A percentile compares a stretch with the other conserved stretches of the same genome.
These are phyloP conservation scores for Dasypogon diadema DNA, from an alignment of 2,888 invertebrate species.

Conservation along the genomic window DNA sequence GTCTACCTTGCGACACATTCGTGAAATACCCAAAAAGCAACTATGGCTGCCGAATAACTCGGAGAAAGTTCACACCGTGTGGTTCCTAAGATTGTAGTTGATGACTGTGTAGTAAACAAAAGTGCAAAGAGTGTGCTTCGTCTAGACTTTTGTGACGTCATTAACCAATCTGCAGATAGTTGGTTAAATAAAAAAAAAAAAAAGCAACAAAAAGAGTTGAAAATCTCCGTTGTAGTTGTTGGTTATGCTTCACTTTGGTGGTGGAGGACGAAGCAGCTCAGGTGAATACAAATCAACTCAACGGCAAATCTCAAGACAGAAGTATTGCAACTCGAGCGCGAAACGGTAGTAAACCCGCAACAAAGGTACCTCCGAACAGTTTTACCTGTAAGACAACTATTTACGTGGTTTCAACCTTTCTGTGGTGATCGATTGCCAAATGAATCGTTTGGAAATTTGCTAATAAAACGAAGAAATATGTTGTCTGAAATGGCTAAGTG, in stretches of 20 bases:
- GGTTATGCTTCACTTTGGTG: no score
- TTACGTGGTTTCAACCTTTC: background rate
- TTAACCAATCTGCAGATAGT: conserved; percentile 5
- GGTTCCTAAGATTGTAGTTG: no score
- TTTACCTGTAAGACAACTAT: background rate
- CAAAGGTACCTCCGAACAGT: background rate
- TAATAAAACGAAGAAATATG: background rate
- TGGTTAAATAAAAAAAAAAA: no score
- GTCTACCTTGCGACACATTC: background rate
- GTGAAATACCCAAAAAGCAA: background rate
- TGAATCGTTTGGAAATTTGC: conserved; percentile 7
- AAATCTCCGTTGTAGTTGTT: no score
- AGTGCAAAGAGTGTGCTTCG: background rate
- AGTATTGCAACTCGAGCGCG: conserved; percentile 62
- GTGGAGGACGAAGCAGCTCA: conserved; percentile 59
- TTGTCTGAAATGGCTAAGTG: background rate
- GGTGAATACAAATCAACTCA: conserved; percentile 56
- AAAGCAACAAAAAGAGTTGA: no score
- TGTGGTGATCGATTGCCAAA: conserved; percentile 16
- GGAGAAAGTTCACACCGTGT: background rate
- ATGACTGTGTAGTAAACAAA: no score
- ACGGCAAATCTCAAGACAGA: conserved; percentile 59
- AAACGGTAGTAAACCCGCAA: conserved; percentile 58
- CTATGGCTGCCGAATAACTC: background rate
- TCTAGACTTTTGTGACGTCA: conserved; percentile 11